Evolutionary conservation across 2,113 vertebrate species (phyloP).

Genomic region (Macheiramphus alcinus): DNA sequence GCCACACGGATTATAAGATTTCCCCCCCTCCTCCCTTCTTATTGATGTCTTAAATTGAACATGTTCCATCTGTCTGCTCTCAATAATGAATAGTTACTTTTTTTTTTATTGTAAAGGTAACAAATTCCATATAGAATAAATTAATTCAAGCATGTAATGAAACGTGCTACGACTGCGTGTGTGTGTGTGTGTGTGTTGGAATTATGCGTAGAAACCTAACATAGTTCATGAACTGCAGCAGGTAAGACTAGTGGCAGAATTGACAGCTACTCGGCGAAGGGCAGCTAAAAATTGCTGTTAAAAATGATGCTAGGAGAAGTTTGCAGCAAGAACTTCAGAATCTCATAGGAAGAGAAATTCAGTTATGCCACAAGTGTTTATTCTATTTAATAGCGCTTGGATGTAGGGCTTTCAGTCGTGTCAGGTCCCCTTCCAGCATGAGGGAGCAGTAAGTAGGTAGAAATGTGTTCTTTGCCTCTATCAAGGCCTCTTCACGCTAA

Average conservation of each 20-base stretch:
- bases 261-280: slow-evolving; percentile 5
- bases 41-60: slow-evolving; percentile 80
- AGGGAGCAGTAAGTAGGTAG: neutral
- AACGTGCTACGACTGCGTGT: slow-evolving; percentile 51
- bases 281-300: neutral
- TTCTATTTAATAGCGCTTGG: neutral
- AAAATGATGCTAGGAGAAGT: neutral
- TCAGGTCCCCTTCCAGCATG: neutral
- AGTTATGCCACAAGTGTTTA: neutral
- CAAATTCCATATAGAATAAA: slow-evolving; percentile 78
- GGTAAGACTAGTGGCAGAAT: slow-evolving; percentile 43
- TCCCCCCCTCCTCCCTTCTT: slow-evolving; percentile 54
- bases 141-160: slow-evolving; percentile 81
- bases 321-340: neutral
- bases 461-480: neutral
- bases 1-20: slow-evolving; percentile 73
- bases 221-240: neutral
- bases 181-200: slow-evolving; percentile 3
- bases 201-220: slow-evolving; percentile 62
- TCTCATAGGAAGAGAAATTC: neutral
- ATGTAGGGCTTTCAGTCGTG: neutral
- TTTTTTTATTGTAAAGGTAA: slow-evolving; percentile 78
- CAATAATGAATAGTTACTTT: slow-evolving; percentile 75
- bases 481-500: neutral
- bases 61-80: slow-evolving; percentile 80